phyloP scores from a whole-genome alignment of 2,888 invertebrate genomes.

The Sminthurinus aureus region DNA sequence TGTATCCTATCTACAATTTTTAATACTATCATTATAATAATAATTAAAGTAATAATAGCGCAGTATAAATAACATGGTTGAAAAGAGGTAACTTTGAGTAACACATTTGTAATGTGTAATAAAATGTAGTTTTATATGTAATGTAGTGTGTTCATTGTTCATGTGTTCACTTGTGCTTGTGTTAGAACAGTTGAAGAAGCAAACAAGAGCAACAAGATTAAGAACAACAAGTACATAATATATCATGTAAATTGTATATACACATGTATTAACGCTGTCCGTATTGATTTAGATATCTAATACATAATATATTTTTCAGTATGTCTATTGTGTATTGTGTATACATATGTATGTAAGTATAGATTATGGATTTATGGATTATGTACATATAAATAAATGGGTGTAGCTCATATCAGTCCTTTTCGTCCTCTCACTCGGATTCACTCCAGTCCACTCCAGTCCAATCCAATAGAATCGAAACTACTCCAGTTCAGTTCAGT shows the following conservation, averaged over 20 bases:
- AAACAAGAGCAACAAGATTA: neutral
- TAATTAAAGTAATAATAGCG: neutral
- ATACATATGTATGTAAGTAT: no score
- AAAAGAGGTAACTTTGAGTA: slow-evolving; percentile 32
- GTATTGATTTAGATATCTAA: no score
- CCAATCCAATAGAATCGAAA: slow-evolving; percentile 8
- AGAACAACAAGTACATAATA: neutral
- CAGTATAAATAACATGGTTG: neutral
- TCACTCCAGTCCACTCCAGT: neutral
- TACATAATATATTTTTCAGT: no score
- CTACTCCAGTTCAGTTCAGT: neutral
- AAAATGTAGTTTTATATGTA: neutral
- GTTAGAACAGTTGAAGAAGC: slow-evolving; percentile 10
- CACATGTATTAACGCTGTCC: no score
- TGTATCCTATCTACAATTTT: neutral
- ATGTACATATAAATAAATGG: no score
- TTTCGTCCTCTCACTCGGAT: no score
- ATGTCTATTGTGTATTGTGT: no score
- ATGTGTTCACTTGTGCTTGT: neutral
- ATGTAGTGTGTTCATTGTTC: neutral
- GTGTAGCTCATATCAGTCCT: no score
- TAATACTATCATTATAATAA: neutral
- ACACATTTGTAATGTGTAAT: slow-evolving; percentile 3
- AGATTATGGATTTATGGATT: no score
- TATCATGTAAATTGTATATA: no score